These are phyloP conservation scores for Variabilichromis moorii DNA, from an alignment of 2,113 vertebrate genomes.

Conservation along the genomic window DNA sequence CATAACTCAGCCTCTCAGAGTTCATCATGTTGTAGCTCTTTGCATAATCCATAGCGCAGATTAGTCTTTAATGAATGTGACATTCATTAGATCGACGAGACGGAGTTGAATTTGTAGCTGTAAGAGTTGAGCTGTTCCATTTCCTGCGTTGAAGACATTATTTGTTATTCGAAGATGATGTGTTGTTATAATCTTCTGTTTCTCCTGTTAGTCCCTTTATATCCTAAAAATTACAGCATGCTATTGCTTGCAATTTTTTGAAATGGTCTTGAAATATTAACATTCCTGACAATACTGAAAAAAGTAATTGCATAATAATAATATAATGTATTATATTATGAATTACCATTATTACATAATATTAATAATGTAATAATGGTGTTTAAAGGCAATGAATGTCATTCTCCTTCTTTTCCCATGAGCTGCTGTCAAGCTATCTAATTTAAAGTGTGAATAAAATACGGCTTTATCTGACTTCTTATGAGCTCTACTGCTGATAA, in stretches of 20 bases:
- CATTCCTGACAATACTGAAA: neutral
- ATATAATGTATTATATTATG: neutral
- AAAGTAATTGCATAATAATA: neutral
- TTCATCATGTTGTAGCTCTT: neutral
- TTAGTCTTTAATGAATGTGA: neutral
- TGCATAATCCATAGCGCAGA: neutral
- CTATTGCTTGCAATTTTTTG: neutral
- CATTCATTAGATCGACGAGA: neutral
- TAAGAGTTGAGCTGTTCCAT: neutral
- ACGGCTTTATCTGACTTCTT: neutral
- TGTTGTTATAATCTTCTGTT: neutral
- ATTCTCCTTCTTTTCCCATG: neutral
- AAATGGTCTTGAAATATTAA: neutral
- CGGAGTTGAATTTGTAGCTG: neutral
- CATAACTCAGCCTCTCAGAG: neutral
- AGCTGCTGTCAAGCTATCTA: neutral
- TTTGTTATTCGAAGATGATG: neutral
- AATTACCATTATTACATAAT: rapidly evolving
- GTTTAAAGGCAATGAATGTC: neutral
- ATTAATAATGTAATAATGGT: neutral
- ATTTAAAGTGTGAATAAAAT: neutral
- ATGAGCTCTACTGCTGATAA: neutral
- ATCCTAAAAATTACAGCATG: rapidly evolving
- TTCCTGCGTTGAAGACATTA: neutral
- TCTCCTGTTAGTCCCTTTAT: neutral